A percentile compares a stretch with the other conserved stretches of the same genome.
Evolutionary conservation across 23 tunicate species (phyloP).

Genomic region (Oikopleura albicans): DNA sequence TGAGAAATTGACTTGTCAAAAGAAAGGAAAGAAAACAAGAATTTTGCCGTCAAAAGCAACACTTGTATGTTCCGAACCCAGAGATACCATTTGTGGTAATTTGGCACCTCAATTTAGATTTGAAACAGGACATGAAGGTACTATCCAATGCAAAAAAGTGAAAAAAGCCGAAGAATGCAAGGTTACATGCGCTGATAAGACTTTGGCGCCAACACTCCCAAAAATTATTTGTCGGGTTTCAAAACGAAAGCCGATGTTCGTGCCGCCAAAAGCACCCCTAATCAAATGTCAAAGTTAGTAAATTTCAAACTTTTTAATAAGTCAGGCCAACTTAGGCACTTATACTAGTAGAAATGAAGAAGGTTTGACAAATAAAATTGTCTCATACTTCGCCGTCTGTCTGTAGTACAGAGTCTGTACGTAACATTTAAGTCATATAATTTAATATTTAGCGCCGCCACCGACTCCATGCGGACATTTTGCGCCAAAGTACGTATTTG

Average conservation of each 20-base stretch:
- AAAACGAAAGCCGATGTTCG: not conserved
- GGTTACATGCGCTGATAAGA: not conserved
- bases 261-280: not conserved
- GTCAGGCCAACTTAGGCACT: too few species aligned
- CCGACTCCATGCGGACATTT: not conserved
- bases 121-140: not conserved
- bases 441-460: conserved; percentile 1
- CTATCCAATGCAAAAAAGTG: not conserved
- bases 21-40: not conserved
- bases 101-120: not conserved
- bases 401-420: too few species aligned
- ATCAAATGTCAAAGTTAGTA: not conserved
- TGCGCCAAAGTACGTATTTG: not conserved
- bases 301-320: not conserved
- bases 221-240: not conserved
- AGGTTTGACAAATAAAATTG: too few species aligned
- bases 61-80: not conserved
- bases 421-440: too few species aligned
- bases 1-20: not conserved
- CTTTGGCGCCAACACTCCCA: not conserved
- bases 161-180: not conserved
- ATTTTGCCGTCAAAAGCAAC: not conserved
- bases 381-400: too few species aligned
- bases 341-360: too few species aligned
- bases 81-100: not conserved